phyloP scores from a whole-genome alignment of 2,888 invertebrate genomes.

The Eudemis profundana region DNA sequence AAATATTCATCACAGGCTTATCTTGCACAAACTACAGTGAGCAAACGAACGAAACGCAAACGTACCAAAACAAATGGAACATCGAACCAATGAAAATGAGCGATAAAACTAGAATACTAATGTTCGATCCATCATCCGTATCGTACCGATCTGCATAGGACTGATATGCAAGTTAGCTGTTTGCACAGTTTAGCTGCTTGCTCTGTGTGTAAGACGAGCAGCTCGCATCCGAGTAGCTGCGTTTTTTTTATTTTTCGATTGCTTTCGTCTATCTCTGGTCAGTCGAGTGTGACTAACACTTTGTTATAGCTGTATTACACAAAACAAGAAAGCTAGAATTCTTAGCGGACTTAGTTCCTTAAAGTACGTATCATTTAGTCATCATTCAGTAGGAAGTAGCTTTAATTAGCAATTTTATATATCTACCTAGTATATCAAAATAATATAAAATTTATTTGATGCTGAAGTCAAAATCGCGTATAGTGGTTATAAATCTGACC shows the following conservation, averaged over 20 bases:
- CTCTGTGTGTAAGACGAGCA: background rate
- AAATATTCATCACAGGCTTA: background rate
- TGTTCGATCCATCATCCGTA: slow-evolving; percentile 32
- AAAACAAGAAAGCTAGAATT: too few species aligned
- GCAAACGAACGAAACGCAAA: slow-evolving; percentile 15
- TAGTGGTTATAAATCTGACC: too few species aligned
- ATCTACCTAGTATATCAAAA: too few species aligned
- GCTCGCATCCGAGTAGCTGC: background rate
- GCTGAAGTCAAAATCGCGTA: too few species aligned
- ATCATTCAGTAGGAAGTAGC: too few species aligned
- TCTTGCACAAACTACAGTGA: background rate
- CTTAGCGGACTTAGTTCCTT: too few species aligned
- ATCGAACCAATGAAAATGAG: slow-evolving; percentile 25
- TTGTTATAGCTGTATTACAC: too few species aligned
- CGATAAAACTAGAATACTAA: slow-evolving; percentile 37
- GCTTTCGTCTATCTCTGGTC: too few species aligned
- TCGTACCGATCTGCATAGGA: slow-evolving; percentile 23
- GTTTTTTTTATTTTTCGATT: background rate
- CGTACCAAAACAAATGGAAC: slow-evolving; percentile 26
- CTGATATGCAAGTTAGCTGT: background rate
- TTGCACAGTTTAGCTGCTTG: background rate
- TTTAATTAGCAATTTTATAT: too few species aligned
- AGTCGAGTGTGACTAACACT: too few species aligned
- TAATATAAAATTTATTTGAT: too few species aligned
- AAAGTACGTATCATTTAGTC: too few species aligned